Evolutionary conservation across 1,140 invertebrate genomes (phyloP).

Genomic region (Globodera ellingtonae): DNA sequence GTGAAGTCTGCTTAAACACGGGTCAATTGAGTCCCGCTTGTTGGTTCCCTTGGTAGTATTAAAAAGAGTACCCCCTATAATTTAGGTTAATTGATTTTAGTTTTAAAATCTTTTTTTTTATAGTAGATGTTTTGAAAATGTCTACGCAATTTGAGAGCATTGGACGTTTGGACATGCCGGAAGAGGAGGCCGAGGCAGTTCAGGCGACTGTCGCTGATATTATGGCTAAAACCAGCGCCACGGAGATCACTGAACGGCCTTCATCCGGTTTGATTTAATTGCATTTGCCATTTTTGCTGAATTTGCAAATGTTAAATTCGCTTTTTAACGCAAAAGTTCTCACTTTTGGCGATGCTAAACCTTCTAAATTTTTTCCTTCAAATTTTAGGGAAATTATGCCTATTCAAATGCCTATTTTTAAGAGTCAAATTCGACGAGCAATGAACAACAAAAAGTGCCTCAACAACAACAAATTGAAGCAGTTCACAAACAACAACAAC

Average conservation of each 20-base stretch:
- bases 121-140: too few relatives aligned
- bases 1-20: too few relatives aligned
- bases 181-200: neutral
- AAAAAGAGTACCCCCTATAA: too few relatives aligned
- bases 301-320: neutral
- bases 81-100: too few relatives aligned
- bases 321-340: neutral
- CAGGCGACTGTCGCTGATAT: neutral
- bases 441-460: neutral
- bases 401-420: neutral
- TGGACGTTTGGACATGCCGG: neutral
- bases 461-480: neutral
- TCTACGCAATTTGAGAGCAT: too few relatives aligned
- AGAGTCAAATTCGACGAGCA: neutral
- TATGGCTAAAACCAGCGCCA: neutral
- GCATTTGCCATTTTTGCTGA: too few relatives aligned
- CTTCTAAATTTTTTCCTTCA: neutral
- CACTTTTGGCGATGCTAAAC: neutral
- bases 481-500: neutral
- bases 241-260: neutral
- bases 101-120: too few relatives aligned
- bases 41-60: too few relatives aligned
- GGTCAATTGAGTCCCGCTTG: too few relatives aligned
- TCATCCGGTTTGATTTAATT: neutral
- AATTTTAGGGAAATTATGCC: too few relatives aligned